Evolutionary conservation across 1,140 invertebrate species (phyloP), one percentile per base, ranked within the genome.

Genomic region (Magallana ariakensis): DNA sequence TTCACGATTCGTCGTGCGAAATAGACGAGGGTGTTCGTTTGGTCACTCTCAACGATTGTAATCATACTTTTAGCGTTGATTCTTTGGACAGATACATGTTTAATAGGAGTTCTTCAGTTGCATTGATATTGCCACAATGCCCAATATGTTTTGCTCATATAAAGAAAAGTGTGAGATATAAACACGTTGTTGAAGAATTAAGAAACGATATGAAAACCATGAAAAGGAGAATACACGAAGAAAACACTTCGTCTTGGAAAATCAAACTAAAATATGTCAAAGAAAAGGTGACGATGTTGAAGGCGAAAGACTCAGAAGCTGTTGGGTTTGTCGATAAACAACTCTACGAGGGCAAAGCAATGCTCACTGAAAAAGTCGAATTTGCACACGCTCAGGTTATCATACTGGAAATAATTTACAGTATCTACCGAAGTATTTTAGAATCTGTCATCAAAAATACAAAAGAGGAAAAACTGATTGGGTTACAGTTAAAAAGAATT

Each of bases 111-210:
- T 83, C 33, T 10, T 81, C 54, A 5, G 58, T 19, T 0, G 57
- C 70, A 26, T 95, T 96, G 66, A 87, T 94, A n/a, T 93, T 96
- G 84, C 96, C 96, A 88, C 82, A 89, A 1, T 97, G 97, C 92
- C 96, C 96, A 7, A 94, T 92, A 87, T 97, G 97, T 90, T 96
- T 95, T 85, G 96, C 95, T 15, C 94, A 95, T 0, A 96, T 97
- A 19, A 94, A 95, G 53, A 95, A 95, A 87, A 96, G 95, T 86
- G 91, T 94, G 9, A 93, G 96, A 54, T 97, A 96, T 91, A 95
- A 96, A 85, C 95, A 96, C 86, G 90, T 95, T 10, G 94, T 97
- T 0, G 96, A 96, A 89, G 80, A 91, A 46, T 54, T 60, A 5
- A 86, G 87, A 13, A 15, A 66, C n/a, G 58, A 89, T 58, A 89